phyloP scores from a whole-genome alignment of 2,888 invertebrate genomes.

The Epistrophella euchroma region DNA sequence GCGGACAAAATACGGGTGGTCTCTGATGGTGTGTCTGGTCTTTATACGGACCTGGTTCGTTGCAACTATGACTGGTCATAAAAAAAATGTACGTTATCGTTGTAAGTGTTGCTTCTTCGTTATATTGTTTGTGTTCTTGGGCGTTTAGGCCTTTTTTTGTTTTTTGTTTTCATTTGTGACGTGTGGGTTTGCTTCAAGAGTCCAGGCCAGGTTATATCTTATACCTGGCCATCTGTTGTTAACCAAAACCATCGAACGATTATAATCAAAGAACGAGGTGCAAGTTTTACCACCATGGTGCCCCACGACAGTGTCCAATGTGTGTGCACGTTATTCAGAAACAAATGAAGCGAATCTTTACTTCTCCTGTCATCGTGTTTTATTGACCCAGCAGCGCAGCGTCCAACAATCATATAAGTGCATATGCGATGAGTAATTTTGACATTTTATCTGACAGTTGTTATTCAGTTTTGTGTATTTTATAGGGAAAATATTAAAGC shows the following conservation, averaged over 20 bases:
- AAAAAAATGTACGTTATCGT: conserved; percentile 20
- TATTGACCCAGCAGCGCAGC: conserved; percentile 24
- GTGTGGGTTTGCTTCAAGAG: conserved; percentile 41
- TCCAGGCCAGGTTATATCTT: not conserved
- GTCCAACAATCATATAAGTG: not conserved
- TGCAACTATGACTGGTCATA: conserved; percentile 73
- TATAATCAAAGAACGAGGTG: conserved; percentile 32
- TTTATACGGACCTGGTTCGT: conserved; percentile 45
- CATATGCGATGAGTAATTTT: conserved; percentile 62
- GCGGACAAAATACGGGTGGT: conserved; percentile 64
- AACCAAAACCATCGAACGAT: conserved; percentile 43
- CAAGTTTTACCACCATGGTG: conserved; percentile 42
- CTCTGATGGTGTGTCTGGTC: not conserved
- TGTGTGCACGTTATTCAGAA: conserved; percentile 19
- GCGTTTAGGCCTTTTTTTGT: conserved; percentile 32
- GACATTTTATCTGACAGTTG: conserved; percentile 71
- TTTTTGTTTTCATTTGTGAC: conserved; percentile 18
- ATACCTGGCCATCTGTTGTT: conserved; percentile 57
- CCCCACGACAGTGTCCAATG: conserved; percentile 5
- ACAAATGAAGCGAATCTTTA: conserved; percentile 39
- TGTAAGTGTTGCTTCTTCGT: conserved; percentile 68
- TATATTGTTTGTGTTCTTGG: conserved; percentile 48
- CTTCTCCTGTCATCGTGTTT: conserved; percentile 39
- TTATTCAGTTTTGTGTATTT: conserved; percentile 57
- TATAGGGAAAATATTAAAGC: conserved; percentile 41